These are phyloP conservation scores for Nettapus auritus DNA, from an alignment of 2,113 vertebrate species.

Conservation along the genomic window DNA sequence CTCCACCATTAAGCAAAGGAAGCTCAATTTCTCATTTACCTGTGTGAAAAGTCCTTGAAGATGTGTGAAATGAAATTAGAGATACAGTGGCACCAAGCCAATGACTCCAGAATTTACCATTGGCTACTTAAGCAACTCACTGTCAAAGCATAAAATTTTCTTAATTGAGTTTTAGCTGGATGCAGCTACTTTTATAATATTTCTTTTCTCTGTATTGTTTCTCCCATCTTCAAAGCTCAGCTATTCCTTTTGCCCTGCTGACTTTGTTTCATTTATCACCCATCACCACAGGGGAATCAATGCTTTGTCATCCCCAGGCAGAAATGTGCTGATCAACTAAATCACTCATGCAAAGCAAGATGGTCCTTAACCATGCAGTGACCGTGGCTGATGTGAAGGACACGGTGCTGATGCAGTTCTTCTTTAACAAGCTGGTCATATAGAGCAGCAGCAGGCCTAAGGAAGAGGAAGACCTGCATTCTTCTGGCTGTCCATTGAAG, in stretches of 20 bases:
- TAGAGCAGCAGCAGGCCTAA: not conserved
- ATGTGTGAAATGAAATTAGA: not conserved
- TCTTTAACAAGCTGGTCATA: not conserved
- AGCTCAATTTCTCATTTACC: not conserved
- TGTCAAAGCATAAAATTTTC: not conserved
- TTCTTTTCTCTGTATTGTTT: not conserved
- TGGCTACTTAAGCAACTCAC: not conserved
- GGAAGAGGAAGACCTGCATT: not conserved
- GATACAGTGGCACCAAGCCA: not conserved
- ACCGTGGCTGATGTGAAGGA: not conserved
- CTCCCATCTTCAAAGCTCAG: not conserved
- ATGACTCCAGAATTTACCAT: not conserved
- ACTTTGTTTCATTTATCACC: not conserved
- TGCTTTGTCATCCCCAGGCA: not conserved
- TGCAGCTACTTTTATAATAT: not conserved
- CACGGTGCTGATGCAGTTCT: not conserved
- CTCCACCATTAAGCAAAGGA: not conserved
- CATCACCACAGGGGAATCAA: not conserved
- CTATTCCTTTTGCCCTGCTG: not conserved
- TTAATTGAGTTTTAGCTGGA: not conserved
- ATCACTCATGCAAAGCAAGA: not conserved
- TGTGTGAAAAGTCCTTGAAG: not conserved
- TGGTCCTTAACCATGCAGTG: not conserved
- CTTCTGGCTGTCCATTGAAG: not conserved
- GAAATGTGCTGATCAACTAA: not conserved